phyloP scores from a whole-genome alignment of 2,113 vertebrate genomes.

The Mirza zaza region DNA sequence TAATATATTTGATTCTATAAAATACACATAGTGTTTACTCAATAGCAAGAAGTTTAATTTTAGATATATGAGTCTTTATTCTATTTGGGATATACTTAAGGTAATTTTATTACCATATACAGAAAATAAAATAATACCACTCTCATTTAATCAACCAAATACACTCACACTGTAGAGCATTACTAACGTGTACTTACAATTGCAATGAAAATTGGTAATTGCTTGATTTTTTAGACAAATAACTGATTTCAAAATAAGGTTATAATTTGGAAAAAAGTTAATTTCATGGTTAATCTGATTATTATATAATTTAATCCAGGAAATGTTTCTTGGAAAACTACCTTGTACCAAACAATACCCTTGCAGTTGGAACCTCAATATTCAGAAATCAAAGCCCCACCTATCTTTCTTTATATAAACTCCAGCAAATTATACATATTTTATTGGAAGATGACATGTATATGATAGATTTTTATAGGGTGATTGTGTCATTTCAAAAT shows the following conservation, averaged over 20 bases:
- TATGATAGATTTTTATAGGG: neutral
- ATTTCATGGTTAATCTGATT: neutral
- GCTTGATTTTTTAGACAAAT: neutral
- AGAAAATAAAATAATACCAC: neutral
- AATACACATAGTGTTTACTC: accelerated
- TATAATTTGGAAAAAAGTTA: neutral
- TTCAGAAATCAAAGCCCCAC: neutral
- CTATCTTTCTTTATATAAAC: neutral
- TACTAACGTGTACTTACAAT: neutral
- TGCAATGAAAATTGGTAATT: neutral
- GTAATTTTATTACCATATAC: neutral
- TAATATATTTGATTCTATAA: neutral
- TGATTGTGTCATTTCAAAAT: neutral
- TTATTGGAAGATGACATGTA: neutral
- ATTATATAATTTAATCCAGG: neutral
- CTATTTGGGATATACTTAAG: neutral
- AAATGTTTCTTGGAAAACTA: neutral
- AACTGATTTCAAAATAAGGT: neutral
- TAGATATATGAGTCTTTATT: neutral
- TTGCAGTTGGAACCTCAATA: neutral
- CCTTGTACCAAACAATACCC: neutral
- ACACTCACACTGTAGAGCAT: neutral
- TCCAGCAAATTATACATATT: neutral
- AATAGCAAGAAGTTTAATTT: neutral
- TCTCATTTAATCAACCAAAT: neutral